A percentile compares a stretch with the other conserved stretches of the same genome.
Conservation (phyloP, 2,797 vertebrate species). For the Tokudaia muenninki region DNA sequence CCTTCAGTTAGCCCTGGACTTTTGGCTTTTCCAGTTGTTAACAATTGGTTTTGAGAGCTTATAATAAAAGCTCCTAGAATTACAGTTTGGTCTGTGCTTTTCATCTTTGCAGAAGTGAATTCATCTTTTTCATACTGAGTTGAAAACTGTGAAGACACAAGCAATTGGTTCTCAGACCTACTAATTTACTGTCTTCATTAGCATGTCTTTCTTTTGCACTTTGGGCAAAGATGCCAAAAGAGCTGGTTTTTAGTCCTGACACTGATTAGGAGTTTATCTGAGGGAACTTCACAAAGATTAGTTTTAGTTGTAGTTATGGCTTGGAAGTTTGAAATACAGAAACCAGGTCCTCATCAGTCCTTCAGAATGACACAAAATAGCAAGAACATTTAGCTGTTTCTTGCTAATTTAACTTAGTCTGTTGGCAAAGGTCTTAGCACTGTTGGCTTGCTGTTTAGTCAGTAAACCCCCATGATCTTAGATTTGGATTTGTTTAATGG, state of each 20-base stretch:
- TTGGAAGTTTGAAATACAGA: slow-evolving; percentile 39
- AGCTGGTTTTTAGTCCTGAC: slow-evolving; percentile 31
- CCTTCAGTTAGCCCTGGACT: slow-evolving; percentile 48
- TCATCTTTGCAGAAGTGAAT: slow-evolving; percentile 67
- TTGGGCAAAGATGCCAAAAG: slow-evolving; percentile 36
- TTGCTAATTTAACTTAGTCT: slow-evolving; percentile 2
- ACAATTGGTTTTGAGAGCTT: slow-evolving; percentile 49
- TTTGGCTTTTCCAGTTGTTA: slow-evolving; percentile 68
- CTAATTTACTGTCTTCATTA: slow-evolving; percentile 72
- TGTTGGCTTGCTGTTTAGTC: slow-evolving; percentile 29
- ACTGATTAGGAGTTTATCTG: slow-evolving; percentile 37
- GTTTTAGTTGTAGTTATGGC: background rate
- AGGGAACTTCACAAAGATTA: background rate
- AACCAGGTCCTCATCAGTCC: slow-evolving; percentile 6
- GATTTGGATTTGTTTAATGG: background rate
- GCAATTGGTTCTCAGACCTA: slow-evolving; percentile 58
- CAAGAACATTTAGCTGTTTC: slow-evolving; percentile 26
- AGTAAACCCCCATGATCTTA: background rate
- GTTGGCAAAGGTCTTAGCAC: slow-evolving; percentile 32
- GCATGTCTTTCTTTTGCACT: slow-evolving; percentile 30
- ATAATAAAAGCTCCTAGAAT: slow-evolving; percentile 60
- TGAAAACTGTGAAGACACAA: slow-evolving; percentile 70
- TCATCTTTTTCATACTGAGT: slow-evolving; percentile 66
- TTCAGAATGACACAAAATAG: slow-evolving; percentile 58
- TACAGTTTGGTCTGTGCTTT: slow-evolving; percentile 61